phyloP scores from a whole-genome alignment of 2,113 vertebrate genomes.

The Poeciliopsis occidentalis region DNA sequence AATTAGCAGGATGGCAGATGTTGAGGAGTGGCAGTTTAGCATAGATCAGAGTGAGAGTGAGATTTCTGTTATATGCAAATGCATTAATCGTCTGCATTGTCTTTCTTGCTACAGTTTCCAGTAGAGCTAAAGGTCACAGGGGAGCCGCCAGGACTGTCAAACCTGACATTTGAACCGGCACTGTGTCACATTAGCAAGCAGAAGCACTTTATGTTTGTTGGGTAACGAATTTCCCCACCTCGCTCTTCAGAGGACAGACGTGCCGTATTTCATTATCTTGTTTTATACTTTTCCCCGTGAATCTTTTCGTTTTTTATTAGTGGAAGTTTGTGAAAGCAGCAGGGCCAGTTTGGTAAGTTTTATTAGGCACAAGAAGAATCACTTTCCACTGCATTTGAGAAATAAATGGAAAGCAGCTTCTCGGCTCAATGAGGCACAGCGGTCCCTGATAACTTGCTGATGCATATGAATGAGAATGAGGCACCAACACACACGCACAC shows the following conservation, averaged over 20 bases:
- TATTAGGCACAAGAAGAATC: conserved; percentile 53
- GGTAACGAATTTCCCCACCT: conserved; percentile 40
- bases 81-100: conserved; percentile 22
- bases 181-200: conserved; percentile 22
- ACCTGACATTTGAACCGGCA: conserved; percentile 2
- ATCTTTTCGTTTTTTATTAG: conserved; percentile 17
- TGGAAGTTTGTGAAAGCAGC: conserved; percentile 39
- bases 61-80: conserved; percentile 27
- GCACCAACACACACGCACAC: conserved; percentile 5
- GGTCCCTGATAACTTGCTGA: conserved; percentile 73
- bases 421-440: conserved; percentile 72
- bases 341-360: conserved; percentile 46
- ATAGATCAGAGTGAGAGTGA: conserved; percentile 38
- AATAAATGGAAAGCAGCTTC: conserved; percentile 71
- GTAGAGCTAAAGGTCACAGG: conserved; percentile 28
- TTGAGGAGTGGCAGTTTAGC: conserved; percentile 63
- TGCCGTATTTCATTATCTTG: conserved; percentile 29
- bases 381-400: conserved; percentile 57
- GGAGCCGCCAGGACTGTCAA: conserved; percentile 11
- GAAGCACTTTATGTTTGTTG: conserved; percentile 8
- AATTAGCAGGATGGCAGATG: conserved; percentile 78
- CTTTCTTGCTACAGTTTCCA: conserved; percentile 12
- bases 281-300: conserved; percentile 36
- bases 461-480: conserved; percentile 69
- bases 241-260: background rate